Evolutionary conservation across 2,113 vertebrate species (phyloP).

Genomic region (Aramus guarauna): DNA sequence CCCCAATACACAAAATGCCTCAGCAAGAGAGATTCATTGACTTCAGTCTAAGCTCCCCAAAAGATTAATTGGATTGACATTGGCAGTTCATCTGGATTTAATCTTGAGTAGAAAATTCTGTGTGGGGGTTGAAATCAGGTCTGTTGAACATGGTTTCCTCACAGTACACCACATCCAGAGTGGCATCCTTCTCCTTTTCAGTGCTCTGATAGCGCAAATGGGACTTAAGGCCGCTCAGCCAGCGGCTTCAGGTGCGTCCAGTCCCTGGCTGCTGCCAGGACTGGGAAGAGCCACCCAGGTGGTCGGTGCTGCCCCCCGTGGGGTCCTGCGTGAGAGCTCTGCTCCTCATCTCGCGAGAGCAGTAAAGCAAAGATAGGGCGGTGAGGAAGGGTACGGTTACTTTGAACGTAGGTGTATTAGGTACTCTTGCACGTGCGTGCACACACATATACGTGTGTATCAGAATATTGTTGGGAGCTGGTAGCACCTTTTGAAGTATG

Average conservation of each 20-base stretch:
- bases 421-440: rapidly evolving
- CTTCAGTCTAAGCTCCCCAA: background rate
- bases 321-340: rapidly evolving
- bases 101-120: background rate
- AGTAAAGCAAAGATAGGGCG: background rate
- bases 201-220: rapidly evolving
- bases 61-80: background rate
- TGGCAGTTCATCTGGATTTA: background rate
- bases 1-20: background rate
- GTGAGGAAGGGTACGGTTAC: rapidly evolving
- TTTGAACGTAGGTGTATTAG: rapidly evolving
- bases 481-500: background rate
- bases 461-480: background rate
- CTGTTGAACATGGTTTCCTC: background rate
- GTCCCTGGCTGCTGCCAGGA: background rate
- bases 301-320: rapidly evolving
- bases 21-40: background rate
- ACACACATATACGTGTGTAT: rapidly evolving
- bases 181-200: background rate
- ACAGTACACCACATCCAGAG: background rate
- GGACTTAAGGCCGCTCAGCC: background rate
- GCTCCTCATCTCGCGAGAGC: background rate
- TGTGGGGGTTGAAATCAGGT: background rate
- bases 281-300: rapidly evolving
- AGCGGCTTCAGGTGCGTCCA: rapidly evolving